Base-by-base conservation (phyloP, 23 tunicate species). In the Oikopleura albicans region DNA sequence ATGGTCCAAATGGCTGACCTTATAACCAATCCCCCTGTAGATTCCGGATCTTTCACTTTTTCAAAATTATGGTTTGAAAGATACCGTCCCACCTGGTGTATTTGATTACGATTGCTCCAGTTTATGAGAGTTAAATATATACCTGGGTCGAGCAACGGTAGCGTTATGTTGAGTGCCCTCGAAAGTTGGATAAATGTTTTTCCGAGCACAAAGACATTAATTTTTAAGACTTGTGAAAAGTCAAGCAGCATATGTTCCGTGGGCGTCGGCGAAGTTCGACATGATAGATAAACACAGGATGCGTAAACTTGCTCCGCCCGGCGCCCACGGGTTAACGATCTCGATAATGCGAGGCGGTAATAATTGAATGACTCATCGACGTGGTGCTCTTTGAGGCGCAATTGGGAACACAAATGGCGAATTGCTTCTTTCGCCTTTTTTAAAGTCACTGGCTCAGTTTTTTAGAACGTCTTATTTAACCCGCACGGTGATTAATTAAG, bases 181-280 rank as follows among this genome's bases (percentile, higher is more conserved):
- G 98, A 92, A 39, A 90, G 85, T 37, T 83, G 75, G 0, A 93
- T 88, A 75, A 86, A 93, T 1, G 88, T 87, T 85, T 87, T 88
- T 56, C 98, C 98, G 16, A 93, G 87, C 31, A 87, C 85, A 57
- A 88, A 93, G 12, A 93, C 91, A 84, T 93, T 93, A 39, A 93
- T 90, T 90, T 93, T 39, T 4, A 71, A 37, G 4, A 71, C 79
- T 71, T 71, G 79, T 2, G 79, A 71, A 29, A 71, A 71, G 31
- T 71, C 79, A 4, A 71, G 37, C 27, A 71, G 79, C 79, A 71
- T 71, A 29, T 12, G 79, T 31, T 71, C 79, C 4, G 27, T 71
- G 2, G 27, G 79, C 37, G 34, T 2, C 4, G 79, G 33, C 2
- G 27, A 12, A 16, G 35, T 16, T 16, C 79, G 79, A 31, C 79